These are phyloP conservation scores for Emydoidea blandingii DNA, from an alignment of 2,797 vertebrate genomes.

Conservation along the genomic window DNA sequence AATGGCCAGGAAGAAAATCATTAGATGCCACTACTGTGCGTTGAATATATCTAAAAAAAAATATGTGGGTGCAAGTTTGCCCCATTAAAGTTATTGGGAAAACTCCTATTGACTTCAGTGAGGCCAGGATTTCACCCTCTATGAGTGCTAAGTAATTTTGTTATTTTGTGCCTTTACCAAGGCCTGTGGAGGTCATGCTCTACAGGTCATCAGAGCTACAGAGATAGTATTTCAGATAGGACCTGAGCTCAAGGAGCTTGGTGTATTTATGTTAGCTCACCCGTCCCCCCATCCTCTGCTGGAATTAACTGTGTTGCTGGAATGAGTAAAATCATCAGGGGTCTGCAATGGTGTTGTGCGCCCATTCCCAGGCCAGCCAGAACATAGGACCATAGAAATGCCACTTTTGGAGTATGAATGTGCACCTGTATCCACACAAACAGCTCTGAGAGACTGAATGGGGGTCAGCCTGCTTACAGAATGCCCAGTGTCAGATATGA, in stretches of 20 bases:
- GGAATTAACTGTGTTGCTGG: not conserved
- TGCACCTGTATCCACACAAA: not conserved
- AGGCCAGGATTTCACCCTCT: constrained; percentile 31
- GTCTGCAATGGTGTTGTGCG: not conserved
- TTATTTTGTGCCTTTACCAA: not conserved
- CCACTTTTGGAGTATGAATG: not conserved
- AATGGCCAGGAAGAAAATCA: constrained; percentile 52
- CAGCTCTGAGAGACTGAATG: not conserved
- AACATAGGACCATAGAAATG: not conserved
- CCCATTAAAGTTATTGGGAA: constrained; percentile 44
- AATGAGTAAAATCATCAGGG: not conserved
- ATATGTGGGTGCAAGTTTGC: not conserved
- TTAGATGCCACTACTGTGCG: constrained; percentile 14
- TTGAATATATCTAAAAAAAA: constrained; percentile 42
- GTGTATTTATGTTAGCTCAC: not conserved
- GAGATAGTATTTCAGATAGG: not conserved
- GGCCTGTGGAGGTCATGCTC: not conserved
- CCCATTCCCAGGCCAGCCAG: not conserved
- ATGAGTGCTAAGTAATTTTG: constrained; percentile 6
- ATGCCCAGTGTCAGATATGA: not conserved
- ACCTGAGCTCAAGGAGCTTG: not conserved
- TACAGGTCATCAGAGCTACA: not conserved
- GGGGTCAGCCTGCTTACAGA: not conserved
- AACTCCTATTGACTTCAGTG: constrained; percentile 26
- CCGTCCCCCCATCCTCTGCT: not conserved